Percentiles rank a stretch among this genome's conserved stretches.
Conservation (phyloP, 23 tunicate species). For the Aplidium turbinatum region DNA sequence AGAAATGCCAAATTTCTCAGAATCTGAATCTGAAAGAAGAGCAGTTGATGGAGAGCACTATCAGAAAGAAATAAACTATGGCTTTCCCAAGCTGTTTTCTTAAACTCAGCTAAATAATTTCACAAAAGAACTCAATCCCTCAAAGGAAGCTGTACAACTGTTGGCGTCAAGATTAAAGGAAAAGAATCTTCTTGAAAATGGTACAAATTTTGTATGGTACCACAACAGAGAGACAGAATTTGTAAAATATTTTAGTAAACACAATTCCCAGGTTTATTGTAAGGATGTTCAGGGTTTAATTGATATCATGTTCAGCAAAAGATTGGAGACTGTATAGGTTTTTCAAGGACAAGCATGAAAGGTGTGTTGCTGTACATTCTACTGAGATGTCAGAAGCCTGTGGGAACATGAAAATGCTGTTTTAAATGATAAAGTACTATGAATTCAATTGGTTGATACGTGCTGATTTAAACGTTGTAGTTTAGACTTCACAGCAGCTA, state of each 20-base stretch:
- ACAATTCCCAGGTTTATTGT: constrained; percentile 2
- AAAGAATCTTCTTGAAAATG: constrained; percentile 29
- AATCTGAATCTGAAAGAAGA: constrained; percentile 12
- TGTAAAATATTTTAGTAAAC: constrained; percentile 15
- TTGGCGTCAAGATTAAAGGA: constrained; percentile 23
- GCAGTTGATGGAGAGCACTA: constrained; percentile 28
- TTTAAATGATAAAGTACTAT: constrained; percentile 12
- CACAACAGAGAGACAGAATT: constrained; percentile 14
- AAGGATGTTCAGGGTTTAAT: constrained; percentile 2
- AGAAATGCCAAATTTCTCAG: constrained; percentile 5
- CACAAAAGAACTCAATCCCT: constrained; percentile 16
- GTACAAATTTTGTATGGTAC: constrained; percentile 30
- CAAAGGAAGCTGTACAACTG: constrained; percentile 31
- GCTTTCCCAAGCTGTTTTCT: constrained; percentile 27
- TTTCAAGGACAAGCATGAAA: constrained; percentile 31
- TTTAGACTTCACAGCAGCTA: constrained; percentile 12
- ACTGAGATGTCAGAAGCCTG: constrained; percentile 10
- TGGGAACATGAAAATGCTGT: constrained; percentile 22
- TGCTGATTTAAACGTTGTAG: constrained; percentile 32
- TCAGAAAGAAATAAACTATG: constrained; percentile 24
- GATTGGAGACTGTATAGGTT: constrained; percentile 32
- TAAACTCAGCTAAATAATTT: constrained; percentile 26
- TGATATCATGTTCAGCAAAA: background rate
- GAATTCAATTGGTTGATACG: constrained; percentile 22
- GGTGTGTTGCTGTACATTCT: constrained; percentile 15